Evolutionary conservation across 2,113 vertebrate species (phyloP).

Genomic region (Beaufortia kweichowensis): DNA sequence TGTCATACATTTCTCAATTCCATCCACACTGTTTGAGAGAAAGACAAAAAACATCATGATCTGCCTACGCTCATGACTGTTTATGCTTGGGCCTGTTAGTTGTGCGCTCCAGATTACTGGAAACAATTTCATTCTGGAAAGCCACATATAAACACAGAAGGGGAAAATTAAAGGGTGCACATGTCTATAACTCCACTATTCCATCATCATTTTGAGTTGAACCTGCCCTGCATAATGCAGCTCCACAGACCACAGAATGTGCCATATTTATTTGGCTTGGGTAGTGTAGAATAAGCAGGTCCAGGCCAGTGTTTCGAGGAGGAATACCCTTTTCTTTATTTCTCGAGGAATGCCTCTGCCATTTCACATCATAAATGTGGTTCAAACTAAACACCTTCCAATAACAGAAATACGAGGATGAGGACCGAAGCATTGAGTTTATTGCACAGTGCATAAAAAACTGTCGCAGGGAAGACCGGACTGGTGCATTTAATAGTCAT

Average conservation of each 20-base stretch:
- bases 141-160: slow-evolving; percentile 56
- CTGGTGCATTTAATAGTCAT: too few relatives aligned
- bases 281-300: slow-evolving; percentile 40
- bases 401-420: neutral
- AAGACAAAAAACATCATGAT: slow-evolving; percentile 40
- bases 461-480: too few relatives aligned
- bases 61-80: slow-evolving; percentile 51
- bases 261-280: slow-evolving; percentile 54
- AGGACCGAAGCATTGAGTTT: neutral
- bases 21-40: neutral
- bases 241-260: slow-evolving; percentile 34
- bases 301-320: slow-evolving; percentile 37
- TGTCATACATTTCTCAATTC: neutral
- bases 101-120: slow-evolving; percentile 56
- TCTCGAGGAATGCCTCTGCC: slow-evolving; percentile 10
- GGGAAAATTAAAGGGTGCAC: slow-evolving; percentile 56
- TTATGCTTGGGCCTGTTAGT: slow-evolving; percentile 55
- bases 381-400: neutral
- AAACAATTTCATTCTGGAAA: slow-evolving; percentile 62
- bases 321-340: slow-evolving; percentile 37
- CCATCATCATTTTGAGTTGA: slow-evolving; percentile 46
- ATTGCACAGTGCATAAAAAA: neutral
- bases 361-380: slow-evolving; percentile 1
- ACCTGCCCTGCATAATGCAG: slow-evolving; percentile 21
- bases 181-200: slow-evolving; percentile 51